Percentiles rank a stretch among this genome's conserved stretches.
Evolutionary conservation across 1,140 invertebrate species (phyloP).

Genomic region (Zophobas morio): DNA sequence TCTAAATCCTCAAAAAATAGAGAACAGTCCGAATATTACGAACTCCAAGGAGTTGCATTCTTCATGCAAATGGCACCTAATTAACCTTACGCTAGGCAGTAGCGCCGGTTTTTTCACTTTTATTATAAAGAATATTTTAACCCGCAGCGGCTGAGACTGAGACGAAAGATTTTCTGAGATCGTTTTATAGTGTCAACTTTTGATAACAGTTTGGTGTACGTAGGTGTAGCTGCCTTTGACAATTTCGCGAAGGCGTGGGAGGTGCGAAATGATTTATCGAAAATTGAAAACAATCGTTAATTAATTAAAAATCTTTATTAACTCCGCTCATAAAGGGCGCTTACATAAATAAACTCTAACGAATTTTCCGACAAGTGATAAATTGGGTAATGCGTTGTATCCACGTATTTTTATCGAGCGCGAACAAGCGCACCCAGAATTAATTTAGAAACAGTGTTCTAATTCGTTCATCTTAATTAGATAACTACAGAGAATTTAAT

Average conservation of each 20-base stretch:
- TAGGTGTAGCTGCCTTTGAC: neutral
- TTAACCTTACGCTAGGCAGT: no score
- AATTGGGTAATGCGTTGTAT: slow-evolving; percentile 22
- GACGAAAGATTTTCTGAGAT: no score
- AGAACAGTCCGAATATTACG: no score
- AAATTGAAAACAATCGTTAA: slow-evolving; percentile 27
- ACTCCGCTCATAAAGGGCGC: neutral
- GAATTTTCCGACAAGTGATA: slow-evolving; percentile 7
- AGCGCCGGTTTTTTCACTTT: no score
- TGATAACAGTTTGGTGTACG: no score
- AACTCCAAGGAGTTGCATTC: no score
- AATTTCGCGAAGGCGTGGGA: neutral
- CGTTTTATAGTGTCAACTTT: no score
- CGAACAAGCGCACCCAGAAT: slow-evolving; percentile 4
- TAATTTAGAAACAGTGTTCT: slow-evolving; percentile 38
- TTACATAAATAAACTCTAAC: slow-evolving; percentile 27
- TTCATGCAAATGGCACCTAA: no score
- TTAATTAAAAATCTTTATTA: slow-evolving; percentile 24
- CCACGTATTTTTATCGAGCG: slow-evolving; percentile 18
- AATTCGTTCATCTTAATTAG: slow-evolving; percentile 36
- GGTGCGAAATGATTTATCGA: neutral
- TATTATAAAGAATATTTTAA: no score
- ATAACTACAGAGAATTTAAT: slow-evolving; percentile 33
- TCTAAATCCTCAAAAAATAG: no score
- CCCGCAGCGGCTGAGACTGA: no score